Evolutionary conservation across 2,888 invertebrate species (phyloP), one percentile per base, ranked within the genome.

Genomic region (Lomographa bimaculata): DNA sequence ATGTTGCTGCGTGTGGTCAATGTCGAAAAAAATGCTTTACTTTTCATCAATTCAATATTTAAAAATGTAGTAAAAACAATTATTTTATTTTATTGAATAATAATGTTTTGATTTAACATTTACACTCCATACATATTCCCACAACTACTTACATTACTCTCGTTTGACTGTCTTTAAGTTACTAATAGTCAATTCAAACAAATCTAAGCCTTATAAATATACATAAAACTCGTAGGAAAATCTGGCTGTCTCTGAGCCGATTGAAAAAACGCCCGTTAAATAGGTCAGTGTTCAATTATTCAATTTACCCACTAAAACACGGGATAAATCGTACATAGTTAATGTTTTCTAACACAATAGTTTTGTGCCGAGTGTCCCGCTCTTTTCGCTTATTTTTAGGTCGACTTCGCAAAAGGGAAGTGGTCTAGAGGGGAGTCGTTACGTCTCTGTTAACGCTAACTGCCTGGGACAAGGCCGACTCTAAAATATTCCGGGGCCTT

Each of bases 311-410:
- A 41, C 40, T 39, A 32, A 24, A 44, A 42, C 37, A 43, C 51
- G 36, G 34, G 11, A n/a, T 41, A 37, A 42, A 26, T 26, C 46
- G 52, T 59, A 56, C 55, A 51, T 60, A 54, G 39, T 50, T 54
- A 55, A 58, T 58, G 46, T 54, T 38, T 26, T 37, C 46, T 46
- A 40, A 46, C 53, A 54, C 46, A 57, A 55, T 58, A 64, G 62
- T 60, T 51, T 54, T 62, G 53, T 52, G 42, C 28, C 41, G 25
- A 39, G 51, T 41, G 50, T 39, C 51, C 52, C 49, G 43, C 35
- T 40, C 33, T 47, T 46, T 60, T 67, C 57, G 60, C 54, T 68
- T 74, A 79, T 81, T 73, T 81, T 79, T 77, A 79, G 77, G 76
- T 73, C 73, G 65, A 49, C 61, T 46, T 58, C 54, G 52, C 59